phyloP scores from a whole-genome alignment of 2,797 vertebrate genomes.

The Monodelphis domestica region DNA sequence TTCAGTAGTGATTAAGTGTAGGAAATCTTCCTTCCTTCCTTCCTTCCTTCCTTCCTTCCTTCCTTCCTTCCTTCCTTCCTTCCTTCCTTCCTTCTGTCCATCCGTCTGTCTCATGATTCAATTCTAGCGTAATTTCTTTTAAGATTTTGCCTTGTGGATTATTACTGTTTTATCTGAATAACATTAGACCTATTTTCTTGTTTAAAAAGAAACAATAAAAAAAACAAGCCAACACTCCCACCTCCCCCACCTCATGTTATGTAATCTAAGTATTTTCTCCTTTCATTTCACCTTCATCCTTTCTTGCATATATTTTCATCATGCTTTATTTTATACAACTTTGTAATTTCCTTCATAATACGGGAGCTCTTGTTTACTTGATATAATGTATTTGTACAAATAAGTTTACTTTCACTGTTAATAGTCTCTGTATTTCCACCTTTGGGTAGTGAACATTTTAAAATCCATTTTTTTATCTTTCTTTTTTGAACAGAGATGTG shows the following conservation, averaged over 20 bases:
- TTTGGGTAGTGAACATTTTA: background rate
- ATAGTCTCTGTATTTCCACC: constrained; percentile 10
- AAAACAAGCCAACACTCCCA: background rate
- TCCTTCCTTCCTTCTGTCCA: no score
- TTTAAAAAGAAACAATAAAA: background rate
- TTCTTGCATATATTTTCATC: background rate
- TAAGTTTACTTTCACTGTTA: background rate
- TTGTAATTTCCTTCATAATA: background rate
- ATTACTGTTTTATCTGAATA: constrained; percentile 37
- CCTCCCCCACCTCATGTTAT: background rate
- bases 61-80: no score
- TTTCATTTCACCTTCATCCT: background rate
- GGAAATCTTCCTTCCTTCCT: no score
- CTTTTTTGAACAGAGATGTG: constrained; percentile 91
- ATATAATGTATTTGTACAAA: constrained; percentile 3
- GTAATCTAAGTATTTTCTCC: background rate
- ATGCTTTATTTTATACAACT: background rate
- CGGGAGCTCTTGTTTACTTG: background rate
- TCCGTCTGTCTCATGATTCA: no score
- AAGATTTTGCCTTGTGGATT: constrained; percentile 13
- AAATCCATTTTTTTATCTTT: constrained; percentile 49
- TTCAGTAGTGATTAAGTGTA: constrained; percentile 24
- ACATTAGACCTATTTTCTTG: constrained; percentile 26
- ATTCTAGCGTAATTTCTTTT: constrained; percentile 34
- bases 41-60: no score